Percentiles rank a stretch among this genome's conserved stretches.
These are phyloP conservation scores for Temnothorax unifasciatus DNA, from an alignment of 2,888 invertebrate species.

Conservation along the genomic window DNA sequence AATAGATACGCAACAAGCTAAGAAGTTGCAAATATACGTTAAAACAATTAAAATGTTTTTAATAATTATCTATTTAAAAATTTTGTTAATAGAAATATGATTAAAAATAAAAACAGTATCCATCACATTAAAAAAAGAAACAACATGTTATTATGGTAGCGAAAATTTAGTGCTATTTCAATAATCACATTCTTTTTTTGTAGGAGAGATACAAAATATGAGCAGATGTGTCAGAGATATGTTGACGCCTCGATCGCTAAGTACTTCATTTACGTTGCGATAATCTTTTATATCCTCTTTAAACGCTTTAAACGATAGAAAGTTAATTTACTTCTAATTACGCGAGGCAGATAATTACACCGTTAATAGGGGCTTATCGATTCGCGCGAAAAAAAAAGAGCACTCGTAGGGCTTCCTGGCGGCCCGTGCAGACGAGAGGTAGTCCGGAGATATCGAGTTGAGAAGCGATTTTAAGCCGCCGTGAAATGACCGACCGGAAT, in stretches of 20 bases:
- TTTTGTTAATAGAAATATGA: not conserved
- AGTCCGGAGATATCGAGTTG: conserved; percentile 28
- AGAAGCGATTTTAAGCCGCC: conserved; percentile 64
- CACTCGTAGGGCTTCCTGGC: conserved; percentile 26
- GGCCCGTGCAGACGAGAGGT: not conserved
- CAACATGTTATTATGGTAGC: not conserved
- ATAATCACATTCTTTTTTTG: conserved; percentile 14
- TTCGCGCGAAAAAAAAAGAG: conserved; percentile 38
- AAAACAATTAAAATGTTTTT: not conserved
- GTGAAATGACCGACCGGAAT: conserved; percentile 66
- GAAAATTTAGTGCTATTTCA: not conserved
- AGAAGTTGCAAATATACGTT: not conserved
- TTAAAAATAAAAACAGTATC: not conserved
- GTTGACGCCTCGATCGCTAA: conserved; percentile 23
- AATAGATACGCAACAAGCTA: not conserved
- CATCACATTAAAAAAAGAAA: not conserved
- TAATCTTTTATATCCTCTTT: conserved; percentile 37
- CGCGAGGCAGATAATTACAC: conserved; percentile 40
- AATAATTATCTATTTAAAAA: not conserved
- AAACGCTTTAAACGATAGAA: conserved; percentile 41
- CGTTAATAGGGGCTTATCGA: conserved; percentile 48
- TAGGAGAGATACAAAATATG: not conserved
- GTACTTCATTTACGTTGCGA: conserved; percentile 39
- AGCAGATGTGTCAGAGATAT: conserved; percentile 23
- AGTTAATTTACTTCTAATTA: conserved; percentile 54